Evolutionary conservation across 2,888 invertebrate species (phyloP).

Genomic region (Tachina grossa): DNA sequence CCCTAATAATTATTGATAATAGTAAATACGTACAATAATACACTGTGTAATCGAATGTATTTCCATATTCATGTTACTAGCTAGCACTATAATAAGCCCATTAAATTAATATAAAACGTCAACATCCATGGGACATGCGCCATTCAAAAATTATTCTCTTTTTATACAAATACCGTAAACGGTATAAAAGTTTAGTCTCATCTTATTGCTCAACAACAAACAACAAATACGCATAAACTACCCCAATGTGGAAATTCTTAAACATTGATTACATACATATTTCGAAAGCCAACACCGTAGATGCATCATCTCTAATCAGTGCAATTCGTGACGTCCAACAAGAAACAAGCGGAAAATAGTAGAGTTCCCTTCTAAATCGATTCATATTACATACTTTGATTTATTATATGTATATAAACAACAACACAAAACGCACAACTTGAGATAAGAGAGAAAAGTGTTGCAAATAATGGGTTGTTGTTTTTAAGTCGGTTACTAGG

Average conservation of each 20-base stretch:
- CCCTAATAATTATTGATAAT: too few species aligned
- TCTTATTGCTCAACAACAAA: slow-evolving; percentile 33
- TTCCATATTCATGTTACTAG: slow-evolving; percentile 20
- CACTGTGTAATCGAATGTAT: background rate
- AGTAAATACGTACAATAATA: background rate
- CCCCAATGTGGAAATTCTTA: slow-evolving; percentile 72
- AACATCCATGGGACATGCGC: slow-evolving; percentile 71
- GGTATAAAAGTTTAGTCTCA: slow-evolving; percentile 71
- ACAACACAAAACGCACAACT: slow-evolving; percentile 37
- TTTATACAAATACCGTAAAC: slow-evolving; percentile 73
- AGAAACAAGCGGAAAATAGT: slow-evolving; percentile 72
- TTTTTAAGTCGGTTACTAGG: slow-evolving; percentile 80
- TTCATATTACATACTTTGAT: slow-evolving; percentile 35
- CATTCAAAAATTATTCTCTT: slow-evolving; percentile 30
- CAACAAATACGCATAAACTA: slow-evolving; percentile 59
- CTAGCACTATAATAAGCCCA: slow-evolving; percentile 33
- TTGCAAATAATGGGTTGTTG: slow-evolving; percentile 67
- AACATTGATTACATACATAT: slow-evolving; percentile 40
- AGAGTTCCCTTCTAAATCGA: background rate
- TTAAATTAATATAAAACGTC: slow-evolving; percentile 71
- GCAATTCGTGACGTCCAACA: slow-evolving; percentile 77
- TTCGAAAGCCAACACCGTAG: slow-evolving; percentile 35
- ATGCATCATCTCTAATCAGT: slow-evolving; percentile 74
- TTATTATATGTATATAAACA: background rate
- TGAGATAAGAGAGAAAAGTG: slow-evolving; percentile 26